Percentiles rank a stretch among this genome's conserved stretches.
Evolutionary conservation across 2,888 invertebrate genomes (phyloP).

Genomic region (Hoplodrina ambigua): DNA sequence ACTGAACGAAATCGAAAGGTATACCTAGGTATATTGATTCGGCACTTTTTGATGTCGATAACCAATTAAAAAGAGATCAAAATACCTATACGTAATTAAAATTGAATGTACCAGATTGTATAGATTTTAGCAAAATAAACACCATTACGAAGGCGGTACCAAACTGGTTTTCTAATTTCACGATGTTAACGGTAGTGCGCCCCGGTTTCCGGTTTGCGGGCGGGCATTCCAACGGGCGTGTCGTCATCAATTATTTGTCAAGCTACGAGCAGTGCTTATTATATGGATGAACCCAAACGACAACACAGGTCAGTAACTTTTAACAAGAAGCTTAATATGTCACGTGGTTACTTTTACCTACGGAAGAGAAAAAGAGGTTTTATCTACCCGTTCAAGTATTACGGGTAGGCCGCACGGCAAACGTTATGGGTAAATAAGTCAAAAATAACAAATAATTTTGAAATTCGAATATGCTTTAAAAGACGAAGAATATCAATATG

Average conservation of each 20-base stretch:
- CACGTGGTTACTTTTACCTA: constrained; percentile 7
- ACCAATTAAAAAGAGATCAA: constrained; percentile 7
- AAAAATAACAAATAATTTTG: too few species aligned
- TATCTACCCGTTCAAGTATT: not conserved
- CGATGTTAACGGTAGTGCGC: constrained; percentile 85
- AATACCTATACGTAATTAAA: constrained; percentile 12
- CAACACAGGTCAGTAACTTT: constrained; percentile 61
- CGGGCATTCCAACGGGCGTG: constrained; percentile 81
- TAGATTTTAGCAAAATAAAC: constrained; percentile 57
- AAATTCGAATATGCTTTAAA: too few species aligned
- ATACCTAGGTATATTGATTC: not conserved
- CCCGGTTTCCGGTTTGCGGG: constrained; percentile 83
- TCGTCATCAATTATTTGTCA: constrained; percentile 85
- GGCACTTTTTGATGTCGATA: constrained; percentile 9
- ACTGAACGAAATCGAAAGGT: constrained; percentile 2
- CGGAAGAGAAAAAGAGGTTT: not conserved
- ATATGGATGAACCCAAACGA: constrained; percentile 63
- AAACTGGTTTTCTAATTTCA: constrained; percentile 84
- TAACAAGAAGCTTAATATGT: constrained; percentile 31
- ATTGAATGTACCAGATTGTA: constrained; percentile 32
- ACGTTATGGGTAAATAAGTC: too few species aligned
- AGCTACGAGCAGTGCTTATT: constrained; percentile 64
- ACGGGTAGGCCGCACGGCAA: too few species aligned
- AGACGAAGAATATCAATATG: not conserved
- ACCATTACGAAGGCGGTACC: constrained; percentile 64